Conservation (phyloP, 2,113 vertebrate genomes). For the Caretta caretta region DNA sequence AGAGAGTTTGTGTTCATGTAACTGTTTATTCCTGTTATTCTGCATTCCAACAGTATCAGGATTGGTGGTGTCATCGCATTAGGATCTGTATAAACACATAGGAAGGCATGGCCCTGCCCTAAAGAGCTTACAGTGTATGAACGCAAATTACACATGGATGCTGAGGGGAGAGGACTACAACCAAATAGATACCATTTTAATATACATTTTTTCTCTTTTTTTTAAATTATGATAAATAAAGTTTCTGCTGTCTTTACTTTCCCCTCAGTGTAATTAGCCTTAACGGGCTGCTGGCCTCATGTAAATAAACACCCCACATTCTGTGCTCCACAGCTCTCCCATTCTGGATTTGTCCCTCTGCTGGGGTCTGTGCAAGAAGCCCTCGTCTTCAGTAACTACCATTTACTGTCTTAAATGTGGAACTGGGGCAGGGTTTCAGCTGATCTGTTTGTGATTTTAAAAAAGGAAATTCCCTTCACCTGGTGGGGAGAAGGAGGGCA, state of each 20-base stretch:
- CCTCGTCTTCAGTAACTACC: background rate
- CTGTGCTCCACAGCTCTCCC: background rate
- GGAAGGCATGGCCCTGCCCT: background rate
- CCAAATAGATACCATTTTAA: background rate
- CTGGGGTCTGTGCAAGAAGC: background rate
- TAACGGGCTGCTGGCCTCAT: background rate
- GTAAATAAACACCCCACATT: rapidly evolving
- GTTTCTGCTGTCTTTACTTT: background rate
- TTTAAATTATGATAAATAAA: background rate
- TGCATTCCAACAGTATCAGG: background rate
- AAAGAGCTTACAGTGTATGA: background rate
- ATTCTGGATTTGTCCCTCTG: background rate
- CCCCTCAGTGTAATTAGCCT: rapidly evolving
- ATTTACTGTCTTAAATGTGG: background rate
- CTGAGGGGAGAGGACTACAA: background rate
- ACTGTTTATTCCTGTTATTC: background rate
- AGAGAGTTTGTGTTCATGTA: background rate
- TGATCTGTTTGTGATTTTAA: background rate
- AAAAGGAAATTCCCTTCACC: background rate
- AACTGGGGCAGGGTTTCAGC: background rate
- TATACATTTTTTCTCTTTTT: background rate
- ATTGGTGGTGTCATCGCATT: background rate
- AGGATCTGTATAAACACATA: background rate
- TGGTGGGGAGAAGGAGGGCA: background rate
- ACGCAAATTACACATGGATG: background rate